A percentile compares a stretch with the other conserved stretches of the same genome.
Evolutionary conservation across 1,140 invertebrate genomes (phyloP).

Genomic region (Hesperophylax magnus): DNA sequence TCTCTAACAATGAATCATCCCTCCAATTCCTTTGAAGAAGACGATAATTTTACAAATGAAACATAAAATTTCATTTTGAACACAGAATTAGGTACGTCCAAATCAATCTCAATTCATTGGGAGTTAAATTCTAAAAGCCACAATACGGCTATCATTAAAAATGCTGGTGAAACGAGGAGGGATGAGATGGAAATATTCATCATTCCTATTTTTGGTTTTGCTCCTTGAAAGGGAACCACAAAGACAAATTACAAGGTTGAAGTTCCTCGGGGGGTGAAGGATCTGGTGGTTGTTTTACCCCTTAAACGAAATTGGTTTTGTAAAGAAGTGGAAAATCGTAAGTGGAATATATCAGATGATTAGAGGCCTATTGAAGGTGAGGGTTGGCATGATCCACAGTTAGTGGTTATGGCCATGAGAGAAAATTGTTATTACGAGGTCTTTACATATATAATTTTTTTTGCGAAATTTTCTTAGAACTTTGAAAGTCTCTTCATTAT

Average conservation of each 20-base stretch:
- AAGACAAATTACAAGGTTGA: slow-evolving; percentile 52
- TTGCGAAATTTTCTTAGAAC: too few relatives aligned
- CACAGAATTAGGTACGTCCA: not conserved
- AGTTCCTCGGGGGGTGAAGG: not conserved
- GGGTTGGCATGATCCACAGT: not conserved
- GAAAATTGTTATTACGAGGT: too few relatives aligned
- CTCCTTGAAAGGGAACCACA: slow-evolving; percentile 26
- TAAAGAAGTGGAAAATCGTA: slow-evolving; percentile 34
- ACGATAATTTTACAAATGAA: not conserved
- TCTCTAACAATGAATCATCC: too few relatives aligned
- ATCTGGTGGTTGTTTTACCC: not conserved
- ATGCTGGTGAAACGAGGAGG: slow-evolving; percentile 33
- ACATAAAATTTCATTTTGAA: not conserved
- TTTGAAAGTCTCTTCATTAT: too few relatives aligned
- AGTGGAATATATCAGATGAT: slow-evolving; percentile 49
- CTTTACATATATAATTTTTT: too few relatives aligned
- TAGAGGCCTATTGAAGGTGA: slow-evolving; percentile 29
- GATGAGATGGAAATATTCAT: slow-evolving; percentile 49
- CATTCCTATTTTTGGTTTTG: slow-evolving; percentile 27
- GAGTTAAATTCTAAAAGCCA: slow-evolving; percentile 16
- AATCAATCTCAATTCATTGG: slow-evolving; percentile 31
- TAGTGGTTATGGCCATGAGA: too few relatives aligned
- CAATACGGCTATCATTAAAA: slow-evolving; percentile 33
- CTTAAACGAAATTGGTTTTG: slow-evolving; percentile 10
- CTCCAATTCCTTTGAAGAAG: too few relatives aligned